A percentile compares a stretch with the other conserved stretches of the same genome.
Evolutionary conservation across 2,888 invertebrate species (phyloP).

Genomic region (Hyles lineata): DNA sequence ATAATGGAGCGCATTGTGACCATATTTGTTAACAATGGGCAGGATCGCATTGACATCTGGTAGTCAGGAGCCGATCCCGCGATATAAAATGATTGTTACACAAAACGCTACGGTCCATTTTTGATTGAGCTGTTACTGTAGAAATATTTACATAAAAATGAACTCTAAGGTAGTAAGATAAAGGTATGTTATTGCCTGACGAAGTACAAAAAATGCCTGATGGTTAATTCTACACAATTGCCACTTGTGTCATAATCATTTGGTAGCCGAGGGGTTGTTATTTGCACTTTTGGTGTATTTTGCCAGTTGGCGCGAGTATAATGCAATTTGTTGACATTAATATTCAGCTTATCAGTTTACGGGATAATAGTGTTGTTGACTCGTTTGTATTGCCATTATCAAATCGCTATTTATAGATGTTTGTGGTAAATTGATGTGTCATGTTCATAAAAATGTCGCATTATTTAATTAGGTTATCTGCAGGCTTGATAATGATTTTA

Average conservation of each 20-base stretch:
- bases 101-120: slow-evolving; percentile 27
- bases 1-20: slow-evolving; percentile 77
- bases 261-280: slow-evolving; percentile 58
- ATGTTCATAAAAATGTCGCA: too few relatives aligned
- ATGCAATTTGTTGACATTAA: slow-evolving; percentile 58
- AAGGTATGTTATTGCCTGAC: slow-evolving; percentile 40
- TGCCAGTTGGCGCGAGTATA: slow-evolving; percentile 65
- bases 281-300: slow-evolving; percentile 70
- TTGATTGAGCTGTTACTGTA: slow-evolving; percentile 20
- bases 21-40: slow-evolving; percentile 80
- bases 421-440: neutral
- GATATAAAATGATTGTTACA: slow-evolving; percentile 24
- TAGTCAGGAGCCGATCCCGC: slow-evolving; percentile 43
- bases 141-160: slow-evolving; percentile 22
- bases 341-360: slow-evolving; percentile 39
- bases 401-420: neutral
- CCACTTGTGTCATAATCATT: slow-evolving; percentile 70
- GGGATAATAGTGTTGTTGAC: slow-evolving; percentile 13
- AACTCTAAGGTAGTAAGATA: neutral
- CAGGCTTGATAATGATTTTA: too few relatives aligned
- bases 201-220: slow-evolving; percentile 46
- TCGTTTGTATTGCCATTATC: neutral
- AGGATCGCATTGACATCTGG: slow-evolving; percentile 75
- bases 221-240: slow-evolving; percentile 62
- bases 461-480: too few relatives aligned